These are phyloP conservation scores for Nibea albiflora DNA, from an alignment of 2,113 vertebrate genomes.

Conservation along the genomic window DNA sequence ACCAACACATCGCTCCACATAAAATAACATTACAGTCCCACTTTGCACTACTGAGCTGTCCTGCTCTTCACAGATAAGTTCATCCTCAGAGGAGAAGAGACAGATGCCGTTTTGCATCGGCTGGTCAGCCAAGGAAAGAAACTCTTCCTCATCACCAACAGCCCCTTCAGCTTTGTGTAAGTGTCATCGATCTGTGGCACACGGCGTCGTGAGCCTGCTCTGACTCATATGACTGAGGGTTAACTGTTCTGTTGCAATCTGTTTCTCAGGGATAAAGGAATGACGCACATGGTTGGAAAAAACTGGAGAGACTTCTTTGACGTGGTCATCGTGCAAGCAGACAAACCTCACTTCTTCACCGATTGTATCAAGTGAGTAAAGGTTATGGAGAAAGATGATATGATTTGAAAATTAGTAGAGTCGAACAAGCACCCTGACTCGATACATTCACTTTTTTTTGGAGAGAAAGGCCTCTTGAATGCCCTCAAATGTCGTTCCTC, in stretches of 20 bases:
- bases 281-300: slow-evolving; percentile 89
- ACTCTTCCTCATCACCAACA: slow-evolving; percentile 91
- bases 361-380: slow-evolving; percentile 88
- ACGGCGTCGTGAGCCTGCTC: not conserved
- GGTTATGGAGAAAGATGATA: not conserved
- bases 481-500: not conserved
- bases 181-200: slow-evolving; percentile 42
- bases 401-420: not conserved
- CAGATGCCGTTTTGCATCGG: slow-evolving; percentile 85
- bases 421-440: not conserved
- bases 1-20: not conserved
- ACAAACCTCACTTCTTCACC: slow-evolving; percentile 91
- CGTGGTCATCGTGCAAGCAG: slow-evolving; percentile 88
- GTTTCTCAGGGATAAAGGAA: slow-evolving; percentile 86
- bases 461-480: not conserved
- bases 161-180: slow-evolving; percentile 91
- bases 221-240: not conserved
- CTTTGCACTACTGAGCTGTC: not conserved
- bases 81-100: slow-evolving; percentile 87
- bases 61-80: slow-evolving; percentile 82
- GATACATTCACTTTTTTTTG: not conserved
- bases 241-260: not conserved
- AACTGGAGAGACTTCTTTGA: slow-evolving; percentile 90
- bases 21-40: not conserved
- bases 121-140: slow-evolving; percentile 85